Percentiles rank a stretch among this genome's conserved stretches.
phyloP scores from a whole-genome alignment of 2,797 vertebrate genomes.

The Falco concolor region DNA sequence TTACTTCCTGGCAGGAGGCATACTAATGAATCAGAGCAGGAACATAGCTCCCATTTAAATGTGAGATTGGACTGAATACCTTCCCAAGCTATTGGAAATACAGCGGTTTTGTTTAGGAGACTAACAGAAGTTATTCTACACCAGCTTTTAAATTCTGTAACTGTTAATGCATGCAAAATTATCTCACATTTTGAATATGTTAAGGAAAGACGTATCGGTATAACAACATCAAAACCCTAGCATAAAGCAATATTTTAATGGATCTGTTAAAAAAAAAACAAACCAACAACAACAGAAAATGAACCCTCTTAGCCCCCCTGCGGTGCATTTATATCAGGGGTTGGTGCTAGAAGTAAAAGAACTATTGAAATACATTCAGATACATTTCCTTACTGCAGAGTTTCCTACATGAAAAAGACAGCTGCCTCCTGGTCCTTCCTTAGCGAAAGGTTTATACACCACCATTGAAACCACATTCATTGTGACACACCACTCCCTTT shows the following conservation, averaged over 20 bases:
- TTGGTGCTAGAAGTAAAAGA: background rate
- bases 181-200: background rate
- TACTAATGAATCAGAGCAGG: background rate
- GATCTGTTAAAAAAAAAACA: rapidly evolving
- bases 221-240: background rate
- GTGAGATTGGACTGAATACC: background rate
- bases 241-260: background rate
- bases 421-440: background rate
- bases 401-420: background rate
- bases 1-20: background rate
- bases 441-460: background rate
- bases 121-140: background rate
- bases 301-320: background rate
- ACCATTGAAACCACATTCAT: background rate
- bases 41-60: background rate
- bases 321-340: background rate
- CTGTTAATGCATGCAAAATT: background rate
- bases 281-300: too few relatives aligned
- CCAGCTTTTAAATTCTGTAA: background rate
- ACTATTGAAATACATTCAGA: background rate
- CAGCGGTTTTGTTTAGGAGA: background rate
- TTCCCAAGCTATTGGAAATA: background rate
- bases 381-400: background rate
- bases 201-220: background rate
- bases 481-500: background rate